Evolutionary conservation across 2,797 vertebrate species (phyloP).

Genomic region (Anomalospiza imberbis): DNA sequence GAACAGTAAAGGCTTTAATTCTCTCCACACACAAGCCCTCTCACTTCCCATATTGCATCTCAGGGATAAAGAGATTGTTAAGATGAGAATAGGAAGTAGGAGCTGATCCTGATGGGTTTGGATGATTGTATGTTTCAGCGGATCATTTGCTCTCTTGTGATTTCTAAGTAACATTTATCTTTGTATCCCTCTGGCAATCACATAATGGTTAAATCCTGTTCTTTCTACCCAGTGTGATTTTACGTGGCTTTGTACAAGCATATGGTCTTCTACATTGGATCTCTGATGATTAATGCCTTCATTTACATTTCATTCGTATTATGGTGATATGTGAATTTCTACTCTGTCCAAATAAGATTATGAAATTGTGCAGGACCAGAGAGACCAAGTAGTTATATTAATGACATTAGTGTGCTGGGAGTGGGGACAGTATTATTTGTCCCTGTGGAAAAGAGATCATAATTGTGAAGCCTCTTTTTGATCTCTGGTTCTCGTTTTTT

Average conservation of each 20-base stretch:
- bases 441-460: background rate
- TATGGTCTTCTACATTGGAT: background rate
- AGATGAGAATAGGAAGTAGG: background rate
- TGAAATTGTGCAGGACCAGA: background rate
- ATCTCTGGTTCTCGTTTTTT: background rate
- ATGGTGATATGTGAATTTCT: background rate
- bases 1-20: background rate
- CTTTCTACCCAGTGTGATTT: background rate
- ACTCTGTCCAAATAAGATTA: background rate
- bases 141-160: background rate
- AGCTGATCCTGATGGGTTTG: background rate
- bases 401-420: background rate
- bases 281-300: background rate
- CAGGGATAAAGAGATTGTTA: background rate
- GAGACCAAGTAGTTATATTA: background rate
- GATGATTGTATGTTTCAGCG: background rate
- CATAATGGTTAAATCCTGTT: background rate
- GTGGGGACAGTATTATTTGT: background rate
- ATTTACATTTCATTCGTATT: background rate
- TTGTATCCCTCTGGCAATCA: background rate
- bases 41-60: background rate
- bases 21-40: background rate
- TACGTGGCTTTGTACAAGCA: background rate
- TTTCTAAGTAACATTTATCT: background rate
- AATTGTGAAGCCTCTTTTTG: background rate